Evolutionary conservation across 2,113 vertebrate genomes (phyloP), one percentile per base, ranked within the genome.

Genomic region (Hippolais icterina): DNA sequence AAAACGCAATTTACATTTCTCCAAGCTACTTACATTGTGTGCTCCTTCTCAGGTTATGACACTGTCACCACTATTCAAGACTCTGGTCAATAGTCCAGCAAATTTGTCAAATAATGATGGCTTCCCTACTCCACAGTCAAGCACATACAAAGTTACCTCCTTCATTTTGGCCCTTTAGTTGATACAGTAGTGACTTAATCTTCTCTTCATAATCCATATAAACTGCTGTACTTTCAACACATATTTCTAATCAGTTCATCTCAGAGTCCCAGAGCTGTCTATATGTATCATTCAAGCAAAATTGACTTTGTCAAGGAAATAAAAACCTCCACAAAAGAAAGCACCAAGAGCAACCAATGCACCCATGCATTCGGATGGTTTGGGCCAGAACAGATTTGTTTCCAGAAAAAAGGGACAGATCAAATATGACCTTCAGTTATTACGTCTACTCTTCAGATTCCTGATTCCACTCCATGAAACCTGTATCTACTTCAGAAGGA

Each of bases 341-440:
- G 15, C 15, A 77, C 7, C 50, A 60, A 75, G 21, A 71, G 52
- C 39, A 74, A 53, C 17, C 66, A 72, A 1, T 3, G 35, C 29
- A 64, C 41, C 28, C 70, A 10, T 5, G 15, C 27, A 29, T 15
- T 44, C 0, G 0, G n/a, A 33, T n/a, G 24, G 46, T 31, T 66
- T 81, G 52, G 59, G n/a, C 33, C 65, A 74, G 63, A 54, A 70
- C 24, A 85, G 53, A 53, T 52, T 54, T 6, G 6, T 47, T 61
- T 90, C 53, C 64, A 72, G 39, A 49, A 70, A 70, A 75, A 33
- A 64, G 17, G 33, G 46, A 83, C 0, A 0, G 33, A 77, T 39
- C 59, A 81, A 65, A 52, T 15, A 44, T 9, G 22, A 70, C 17
- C 68, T 64, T 59, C 3, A 5, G 31, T 63, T 70, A 47, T 42